Evolutionary conservation across 2,888 invertebrate genomes (phyloP), one percentile per base, ranked within the genome.

Genomic region (Drosophila sordidapex): DNA sequence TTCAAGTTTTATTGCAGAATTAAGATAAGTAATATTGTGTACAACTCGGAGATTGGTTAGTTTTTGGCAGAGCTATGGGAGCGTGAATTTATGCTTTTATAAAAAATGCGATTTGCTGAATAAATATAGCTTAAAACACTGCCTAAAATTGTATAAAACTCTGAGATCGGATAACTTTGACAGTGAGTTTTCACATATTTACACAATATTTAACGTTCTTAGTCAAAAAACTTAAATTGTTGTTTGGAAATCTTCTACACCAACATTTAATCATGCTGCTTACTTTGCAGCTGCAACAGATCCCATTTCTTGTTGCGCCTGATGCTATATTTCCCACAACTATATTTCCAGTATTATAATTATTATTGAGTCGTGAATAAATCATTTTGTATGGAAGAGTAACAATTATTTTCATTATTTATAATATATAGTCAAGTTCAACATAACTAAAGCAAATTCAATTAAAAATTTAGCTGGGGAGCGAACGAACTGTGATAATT

Each of bases 401-500:
- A 15, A 2, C 4, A 15, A 46, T 25, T 15, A 7, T 7, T 13
- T 7, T 46, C 13, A 15, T 21, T 21, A 15, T 21, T 7, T 21
- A 21, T 46, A 46, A 4, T 21, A 13, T 46, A 2, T 46, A 15
- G 15, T 25, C 46, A 15, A 25, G 1, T 2, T 25, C 2, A 46
- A 4, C 21, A 25, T 4, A 15, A 25, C 25, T 46, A 4, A 15
- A 8, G 7, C 8, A 25, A 46, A 15, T 35, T n/a, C 15, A 36
- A 58, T 35, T 40, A 8, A 33, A 25, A 10, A n/a, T 29, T 0
- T 3, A 48, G 25, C 25, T 21, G 13, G 18, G 2, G 21, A 35
- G 15, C 13, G 6, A 35, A 57, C 7, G 15, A 48, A 25, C 46
- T 58, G 51, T 7, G 61, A 56, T 31, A 63, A 46, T 43, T 40